Conservation (phyloP, 2,113 vertebrate species). For the Bolborhynchus lineola region DNA sequence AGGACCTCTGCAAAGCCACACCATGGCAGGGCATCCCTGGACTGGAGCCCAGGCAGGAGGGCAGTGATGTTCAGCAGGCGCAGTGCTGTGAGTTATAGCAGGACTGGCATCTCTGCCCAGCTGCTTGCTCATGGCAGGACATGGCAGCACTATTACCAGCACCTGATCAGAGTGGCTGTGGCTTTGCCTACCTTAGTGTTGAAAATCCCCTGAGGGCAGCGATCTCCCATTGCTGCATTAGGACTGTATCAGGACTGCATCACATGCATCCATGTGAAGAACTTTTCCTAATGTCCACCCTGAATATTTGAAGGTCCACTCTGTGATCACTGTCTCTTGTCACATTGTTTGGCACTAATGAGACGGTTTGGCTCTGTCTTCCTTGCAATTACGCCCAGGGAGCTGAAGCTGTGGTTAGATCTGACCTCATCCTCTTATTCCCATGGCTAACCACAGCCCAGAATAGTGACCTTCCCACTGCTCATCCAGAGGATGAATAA, state of each 20-base stretch:
- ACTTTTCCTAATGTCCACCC: not conserved
- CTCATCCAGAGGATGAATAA: not conserved
- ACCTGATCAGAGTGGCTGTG: no score
- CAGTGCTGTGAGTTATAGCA: not conserved
- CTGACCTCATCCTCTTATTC: not conserved
- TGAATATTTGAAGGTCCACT: not conserved
- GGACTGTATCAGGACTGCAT: not conserved
- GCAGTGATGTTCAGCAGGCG: not conserved
- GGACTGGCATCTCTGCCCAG: not conserved
- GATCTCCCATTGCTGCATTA: not conserved
- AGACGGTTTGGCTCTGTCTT: not conserved
- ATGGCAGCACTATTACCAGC: not conserved
- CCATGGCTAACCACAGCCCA: not conserved
- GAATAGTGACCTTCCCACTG: not conserved
- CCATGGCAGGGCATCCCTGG: fast-evolving
- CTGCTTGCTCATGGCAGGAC: not conserved
- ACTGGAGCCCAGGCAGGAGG: not conserved
- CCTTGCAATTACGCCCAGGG: not conserved
- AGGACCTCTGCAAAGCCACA: not conserved
- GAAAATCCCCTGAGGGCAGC: not conserved
- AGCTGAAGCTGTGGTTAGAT: not conserved
- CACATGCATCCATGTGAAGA: not conserved
- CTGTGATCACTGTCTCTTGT: not conserved
- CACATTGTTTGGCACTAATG: not conserved
- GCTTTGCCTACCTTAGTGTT: not conserved